Evolutionary conservation across 2,113 vertebrate species (phyloP), one percentile per base, ranked within the genome.

Genomic region (Chlorodrepanis virens): DNA sequence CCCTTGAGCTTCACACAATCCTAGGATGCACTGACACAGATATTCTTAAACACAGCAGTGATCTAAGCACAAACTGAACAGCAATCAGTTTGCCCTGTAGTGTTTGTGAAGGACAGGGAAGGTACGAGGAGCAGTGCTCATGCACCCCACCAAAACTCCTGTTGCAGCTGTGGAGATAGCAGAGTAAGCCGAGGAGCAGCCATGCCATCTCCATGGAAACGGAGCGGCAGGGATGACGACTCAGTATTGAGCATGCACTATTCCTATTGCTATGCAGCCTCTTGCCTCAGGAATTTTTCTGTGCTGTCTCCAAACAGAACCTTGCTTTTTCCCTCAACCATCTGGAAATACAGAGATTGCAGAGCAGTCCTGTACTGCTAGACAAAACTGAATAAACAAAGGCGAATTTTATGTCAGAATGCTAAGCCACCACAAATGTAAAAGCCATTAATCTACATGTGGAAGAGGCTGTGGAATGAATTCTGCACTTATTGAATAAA

Each of bases 191-290:
- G 69, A 56, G 95, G 72, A 31, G 80, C 83, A 93, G 80, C 37
- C 76, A 13, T 93, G 90, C 70, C 39, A 88, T 97, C 90, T 93
- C 96, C 96, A 97, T 97, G 76, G 97, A 28, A 97, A 97, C 97
- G 67, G 89, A 75, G 64, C 45, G 56, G 59, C 80, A 64, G 78
- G 72, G 45, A 87, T 86, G 85, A 44, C 3, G n/a, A n/a, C 57
- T 83, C 83, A 11, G 53, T 33, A 80, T 20, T 33, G 88, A 94
- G 56, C 81, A 64, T 16, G 50, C 64, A 50, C 67, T 65, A 4
- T 42, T 88, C 40, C 83, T 42, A 84, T 75, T 93, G 83, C 95
- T 96, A 88, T 94, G 91, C 91, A 93, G 71, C 64, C 60, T 77
- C 83, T 90, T 69, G 94, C 89, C 89, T 86, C 45, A 72, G 83